A percentile compares a stretch with the other conserved stretches of the same genome.
Evolutionary conservation across 2,113 vertebrate genomes (phyloP).

Genomic region (Onychostruthus taczanowskii): DNA sequence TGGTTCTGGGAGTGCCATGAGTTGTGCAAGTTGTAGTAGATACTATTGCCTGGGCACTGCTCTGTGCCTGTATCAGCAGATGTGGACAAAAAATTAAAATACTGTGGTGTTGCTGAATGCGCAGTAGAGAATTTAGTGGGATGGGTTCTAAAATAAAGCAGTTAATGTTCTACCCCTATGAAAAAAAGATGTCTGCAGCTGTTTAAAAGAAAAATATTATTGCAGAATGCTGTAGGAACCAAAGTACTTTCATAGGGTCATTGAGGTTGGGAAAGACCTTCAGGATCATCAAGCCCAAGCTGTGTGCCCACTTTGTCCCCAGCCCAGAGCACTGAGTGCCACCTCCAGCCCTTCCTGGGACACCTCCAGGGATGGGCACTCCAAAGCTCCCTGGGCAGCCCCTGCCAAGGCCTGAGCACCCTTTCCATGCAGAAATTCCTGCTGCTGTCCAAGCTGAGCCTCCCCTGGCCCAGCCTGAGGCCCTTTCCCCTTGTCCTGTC

Average conservation of each 20-base stretch:
- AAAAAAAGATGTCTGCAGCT: not conserved
- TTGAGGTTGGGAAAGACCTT: not conserved
- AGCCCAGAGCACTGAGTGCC: not conserved
- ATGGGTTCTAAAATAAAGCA: not conserved
- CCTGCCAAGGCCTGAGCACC: not conserved
- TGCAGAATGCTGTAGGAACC: not conserved
- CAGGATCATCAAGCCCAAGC: fast-evolving
- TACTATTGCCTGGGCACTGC: not conserved
- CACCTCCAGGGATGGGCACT: not conserved
- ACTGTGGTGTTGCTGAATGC: not conserved
- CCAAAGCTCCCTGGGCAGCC: not conserved
- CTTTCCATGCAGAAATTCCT: not conserved
- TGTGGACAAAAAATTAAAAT: not conserved
- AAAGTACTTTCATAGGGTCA: not conserved
- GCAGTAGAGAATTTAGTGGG: not conserved
- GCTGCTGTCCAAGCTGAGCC: not conserved
- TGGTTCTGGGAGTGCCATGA: not conserved
- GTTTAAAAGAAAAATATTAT: not conserved
- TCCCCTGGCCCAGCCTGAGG: not conserved
- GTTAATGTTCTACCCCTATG: not conserved
- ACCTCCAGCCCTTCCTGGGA: not conserved
- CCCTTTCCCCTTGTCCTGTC: not conserved
- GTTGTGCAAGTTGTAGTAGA: not conserved
- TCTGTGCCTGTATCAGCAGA: not conserved
- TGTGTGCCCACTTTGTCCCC: not conserved